Percentiles rank a stretch among this genome's conserved stretches.
These are phyloP conservation scores for Phania funesta DNA, from an alignment of 2,888 invertebrate species.

Conservation along the genomic window DNA sequence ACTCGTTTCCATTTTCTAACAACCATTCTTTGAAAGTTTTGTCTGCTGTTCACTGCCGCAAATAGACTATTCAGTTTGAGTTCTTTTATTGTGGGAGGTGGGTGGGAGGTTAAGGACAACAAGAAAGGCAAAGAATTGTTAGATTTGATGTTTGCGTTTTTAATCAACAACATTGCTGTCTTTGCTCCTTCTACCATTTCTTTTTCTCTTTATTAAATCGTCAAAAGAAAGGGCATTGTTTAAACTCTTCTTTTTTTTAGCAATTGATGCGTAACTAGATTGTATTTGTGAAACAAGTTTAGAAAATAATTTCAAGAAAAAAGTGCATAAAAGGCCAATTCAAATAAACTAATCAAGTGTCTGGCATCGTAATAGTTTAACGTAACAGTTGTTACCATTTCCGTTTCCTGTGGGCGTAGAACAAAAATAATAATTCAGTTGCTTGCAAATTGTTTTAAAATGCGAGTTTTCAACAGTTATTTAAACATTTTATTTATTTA, in stretches of 20 bases:
- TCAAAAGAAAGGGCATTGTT: background rate
- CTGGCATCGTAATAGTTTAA: slow-evolving; percentile 71
- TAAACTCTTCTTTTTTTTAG: slow-evolving; percentile 22
- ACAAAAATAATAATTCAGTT: background rate
- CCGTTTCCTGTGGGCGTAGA: slow-evolving; percentile 62
- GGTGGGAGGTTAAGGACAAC: background rate
- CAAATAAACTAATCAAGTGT: slow-evolving; percentile 78
- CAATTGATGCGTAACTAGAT: slow-evolving; percentile 54
- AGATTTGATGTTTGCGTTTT: slow-evolving; percentile 75
- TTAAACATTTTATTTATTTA: slow-evolving; percentile 64
- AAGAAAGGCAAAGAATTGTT: slow-evolving; percentile 25
- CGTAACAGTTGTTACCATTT: slow-evolving; percentile 65
- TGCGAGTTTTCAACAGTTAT: slow-evolving; percentile 59
- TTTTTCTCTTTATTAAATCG: too few relatives aligned
- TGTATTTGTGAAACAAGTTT: slow-evolving; percentile 9
- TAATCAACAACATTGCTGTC: slow-evolving; percentile 72
- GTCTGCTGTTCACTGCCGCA: slow-evolving; percentile 3
- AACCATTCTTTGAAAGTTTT: background rate
- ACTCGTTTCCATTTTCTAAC: background rate
- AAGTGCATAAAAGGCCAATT: slow-evolving; percentile 4
- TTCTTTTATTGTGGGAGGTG: background rate
- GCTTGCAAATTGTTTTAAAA: slow-evolving; percentile 41
- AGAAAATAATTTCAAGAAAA: background rate
- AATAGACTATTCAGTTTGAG: background rate
- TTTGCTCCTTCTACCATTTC: slow-evolving; percentile 9